Conservation (phyloP, 2,888 invertebrate species). For the Tanypteryx hageni region DNA sequence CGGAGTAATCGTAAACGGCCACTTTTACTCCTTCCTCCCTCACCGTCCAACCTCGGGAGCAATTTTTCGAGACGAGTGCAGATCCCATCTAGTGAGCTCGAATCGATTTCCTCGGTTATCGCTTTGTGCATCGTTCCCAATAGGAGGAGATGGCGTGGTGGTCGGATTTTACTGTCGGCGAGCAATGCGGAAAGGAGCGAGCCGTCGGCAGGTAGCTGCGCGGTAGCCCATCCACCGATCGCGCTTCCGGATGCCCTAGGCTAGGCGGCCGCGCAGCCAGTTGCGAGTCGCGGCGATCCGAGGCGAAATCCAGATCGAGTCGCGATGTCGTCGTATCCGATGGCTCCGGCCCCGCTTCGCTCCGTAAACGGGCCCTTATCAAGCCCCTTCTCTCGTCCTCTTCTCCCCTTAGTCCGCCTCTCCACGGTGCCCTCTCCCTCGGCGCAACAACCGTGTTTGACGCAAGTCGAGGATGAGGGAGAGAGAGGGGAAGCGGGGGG, state of each 20-base stretch:
- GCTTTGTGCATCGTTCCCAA: background rate
- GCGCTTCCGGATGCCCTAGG: no score
- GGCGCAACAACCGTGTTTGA: slow-evolving; percentile 23
- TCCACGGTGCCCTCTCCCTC: background rate
- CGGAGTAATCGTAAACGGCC: background rate
- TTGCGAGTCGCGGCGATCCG: background rate
- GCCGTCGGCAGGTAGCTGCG: background rate
- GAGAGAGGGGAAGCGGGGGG: no score
- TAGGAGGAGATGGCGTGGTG: background rate
- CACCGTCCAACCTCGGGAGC: background rate
- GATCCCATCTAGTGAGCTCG: background rate
- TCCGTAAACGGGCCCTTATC: slow-evolving; percentile 23
- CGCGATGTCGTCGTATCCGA: background rate
- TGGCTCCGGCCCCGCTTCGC: background rate
- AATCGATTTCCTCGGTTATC: background rate
- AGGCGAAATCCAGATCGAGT: background rate
- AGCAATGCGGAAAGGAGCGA: slow-evolving; percentile 26
- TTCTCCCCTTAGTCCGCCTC: background rate
- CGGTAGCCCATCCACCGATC: background rate
- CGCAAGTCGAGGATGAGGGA: background rate
- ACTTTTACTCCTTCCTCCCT: background rate
- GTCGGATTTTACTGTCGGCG: slow-evolving; percentile 4
- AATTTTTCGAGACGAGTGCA: background rate
- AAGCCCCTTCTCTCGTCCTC: background rate
- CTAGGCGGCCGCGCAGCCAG: no score